These are phyloP conservation scores for Bimastos eiseni DNA, from an alignment of 2,888 invertebrate genomes.

Conservation along the genomic window DNA sequence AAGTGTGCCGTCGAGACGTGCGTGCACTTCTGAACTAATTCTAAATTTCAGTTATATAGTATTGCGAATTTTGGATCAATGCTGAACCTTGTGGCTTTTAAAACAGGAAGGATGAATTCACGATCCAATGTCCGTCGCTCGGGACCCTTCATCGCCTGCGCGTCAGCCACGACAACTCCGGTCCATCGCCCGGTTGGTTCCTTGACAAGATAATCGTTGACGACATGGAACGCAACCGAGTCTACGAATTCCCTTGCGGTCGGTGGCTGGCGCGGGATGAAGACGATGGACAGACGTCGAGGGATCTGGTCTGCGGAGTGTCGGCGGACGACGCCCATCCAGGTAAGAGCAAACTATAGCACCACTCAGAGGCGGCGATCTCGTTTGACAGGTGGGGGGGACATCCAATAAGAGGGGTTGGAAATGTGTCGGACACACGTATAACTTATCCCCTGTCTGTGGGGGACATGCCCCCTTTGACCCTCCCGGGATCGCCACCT, in stretches of 20 bases:
- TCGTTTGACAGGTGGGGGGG: no score
- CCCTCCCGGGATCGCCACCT: no score
- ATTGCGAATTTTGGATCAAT: no score
- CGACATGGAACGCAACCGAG: constrained; percentile 56
- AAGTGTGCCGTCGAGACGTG: no score
- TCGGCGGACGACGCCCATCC: constrained; percentile 52
- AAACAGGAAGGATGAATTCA: constrained; percentile 59
- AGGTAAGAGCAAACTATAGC: constrained; percentile 45
- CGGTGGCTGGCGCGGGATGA: constrained; percentile 60
- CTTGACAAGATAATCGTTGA: constrained; percentile 61
- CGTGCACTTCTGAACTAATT: no score
- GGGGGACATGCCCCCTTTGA: no score
- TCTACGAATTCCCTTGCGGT: constrained; percentile 60
- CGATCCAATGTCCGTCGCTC: constrained; percentile 54
- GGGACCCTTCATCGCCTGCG: constrained; percentile 56
- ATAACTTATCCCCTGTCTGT: no score
- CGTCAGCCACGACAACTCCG: constrained; percentile 61
- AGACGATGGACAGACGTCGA: constrained; percentile 58
- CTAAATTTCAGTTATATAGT: no score
- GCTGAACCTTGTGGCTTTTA: no score
- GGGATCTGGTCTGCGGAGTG: constrained; percentile 54
- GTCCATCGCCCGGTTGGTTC: constrained; percentile 61
- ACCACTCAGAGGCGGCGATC: no score
- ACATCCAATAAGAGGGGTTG: no score
- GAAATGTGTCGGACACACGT: no score